Evolutionary conservation across 2,888 invertebrate species (phyloP), one percentile per base, ranked within the genome.

Genomic region (Drosophila bunnanda): DNA sequence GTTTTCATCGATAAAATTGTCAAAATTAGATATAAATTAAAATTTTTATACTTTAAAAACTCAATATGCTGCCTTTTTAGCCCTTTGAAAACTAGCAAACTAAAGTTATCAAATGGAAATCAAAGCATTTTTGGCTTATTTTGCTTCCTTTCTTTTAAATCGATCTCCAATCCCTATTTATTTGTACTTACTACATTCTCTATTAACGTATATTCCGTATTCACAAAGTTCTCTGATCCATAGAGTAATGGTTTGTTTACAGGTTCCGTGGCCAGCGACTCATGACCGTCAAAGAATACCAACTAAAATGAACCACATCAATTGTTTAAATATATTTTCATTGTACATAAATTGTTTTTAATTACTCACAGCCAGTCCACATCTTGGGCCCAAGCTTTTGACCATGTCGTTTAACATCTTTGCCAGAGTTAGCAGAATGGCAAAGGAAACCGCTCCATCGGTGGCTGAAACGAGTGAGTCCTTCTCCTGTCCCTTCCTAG

Each of bases 201-300:
- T 2, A 69, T 5, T 4, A 70, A 57, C 6, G 82, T 43, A 2
- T 25, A 13, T 96, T 96, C 96, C 80, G 94, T 93, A 58, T 93
- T 88, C 0, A 98, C 98, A 65, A 99, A 93, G 93, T 98, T 96
- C 75, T 96, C 94, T 0, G 99, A 96, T 0, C 99, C 99, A 88
- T 99, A 99, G 17, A 99, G 95, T 0, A 98, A 98, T 93, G 99
- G 99, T 0, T 93, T 94, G 0, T 95, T 94, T 0, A 0, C 95
- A 94, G 98, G 98, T 98, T 41, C 91, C 1, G 94, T 91, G 2
- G 94, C 91, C 91, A 98, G 98, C 0, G 99, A 98, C 93, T 99
- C 99, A 92, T 99, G 99, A 0, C 99, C 99, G 90, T 99, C 99
- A 89, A 99, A 98, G 93, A 99, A 99, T 79, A 99, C 93, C 73